Evolutionary conservation across 2,888 invertebrate species (phyloP), one percentile per base, ranked within the genome.

Genomic region (Acanthacorydalis orientalis): DNA sequence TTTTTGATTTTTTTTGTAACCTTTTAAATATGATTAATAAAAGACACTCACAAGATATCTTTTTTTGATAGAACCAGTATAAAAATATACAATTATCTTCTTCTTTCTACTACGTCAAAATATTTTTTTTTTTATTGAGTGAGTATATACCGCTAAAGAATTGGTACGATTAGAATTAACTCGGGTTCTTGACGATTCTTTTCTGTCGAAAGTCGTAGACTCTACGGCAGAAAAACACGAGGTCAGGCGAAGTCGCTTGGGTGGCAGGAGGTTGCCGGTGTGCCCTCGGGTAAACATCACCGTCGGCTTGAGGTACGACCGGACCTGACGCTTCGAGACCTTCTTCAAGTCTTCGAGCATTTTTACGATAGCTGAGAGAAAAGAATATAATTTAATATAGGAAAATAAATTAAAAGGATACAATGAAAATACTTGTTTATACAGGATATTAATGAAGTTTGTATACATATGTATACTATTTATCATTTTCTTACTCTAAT

Each of bases 131-230:
- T 12, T 42, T 31, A 12, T 12, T 42, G 37, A 12, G 14, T 37
- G 37, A 12, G 37, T 37, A 37, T 14, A 37, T 37, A 23, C 23
- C 23, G 23, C 31, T 44, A 44, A 37, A 15, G 12, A 46, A 35
- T 31, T 39, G 40, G 14, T 46, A 39, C 31, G 38, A n/a, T 46
- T 31, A 12, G 43, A 43, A 57, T 63, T 65, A 66, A 57, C 63
- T 64, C 14, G 67, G 67, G 60, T 67, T 67, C 53, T 67, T 67
- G 40, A 66, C 60, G 51, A 84, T 75, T 57, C 84, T 73, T 63
- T 89, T 91, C 58, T 88, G 84, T 56, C 92, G 77, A 70, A 90
- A 92, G 69, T 96, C 95, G 71, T 95, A 96, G 50, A 95, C 86
- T 57, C 88, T 83, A 44, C 92, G 81, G 68, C 95, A 95, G 72